These are phyloP conservation scores for Cryptocephalus primarius DNA, from an alignment of 2,888 invertebrate species.

Conservation along the genomic window DNA sequence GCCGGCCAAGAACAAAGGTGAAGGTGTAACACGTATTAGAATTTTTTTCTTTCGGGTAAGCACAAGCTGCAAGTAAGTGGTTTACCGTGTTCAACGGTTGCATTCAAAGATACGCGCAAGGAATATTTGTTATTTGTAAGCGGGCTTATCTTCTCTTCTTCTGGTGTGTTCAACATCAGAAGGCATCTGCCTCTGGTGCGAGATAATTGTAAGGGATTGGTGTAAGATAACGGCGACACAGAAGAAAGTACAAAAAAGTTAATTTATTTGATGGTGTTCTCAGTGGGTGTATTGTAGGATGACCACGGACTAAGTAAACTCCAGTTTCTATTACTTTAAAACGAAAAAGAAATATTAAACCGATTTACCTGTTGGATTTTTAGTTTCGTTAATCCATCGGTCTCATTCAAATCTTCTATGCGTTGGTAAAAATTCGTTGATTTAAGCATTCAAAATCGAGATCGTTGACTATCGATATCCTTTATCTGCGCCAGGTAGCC, in stretches of 20 bases:
- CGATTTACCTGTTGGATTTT: no score
- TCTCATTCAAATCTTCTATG: no score
- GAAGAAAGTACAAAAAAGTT: background rate
- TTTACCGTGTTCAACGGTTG: constrained; percentile 16
- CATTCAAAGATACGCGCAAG: constrained; percentile 11
- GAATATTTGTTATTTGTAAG: constrained; percentile 12
- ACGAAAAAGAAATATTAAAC: no score
- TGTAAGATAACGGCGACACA: background rate
- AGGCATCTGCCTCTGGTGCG: constrained; percentile 3
- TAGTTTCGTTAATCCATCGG: no score
- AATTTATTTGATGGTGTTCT: no score
- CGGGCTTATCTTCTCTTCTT: constrained; percentile 9
- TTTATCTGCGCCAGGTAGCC: no score
- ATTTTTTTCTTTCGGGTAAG: constrained; percentile 7
- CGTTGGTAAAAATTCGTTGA: no score
- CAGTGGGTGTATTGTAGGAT: no score
- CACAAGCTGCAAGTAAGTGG: constrained; percentile 11
- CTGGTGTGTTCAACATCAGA: constrained; percentile 2
- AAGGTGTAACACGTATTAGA: constrained; percentile 12
- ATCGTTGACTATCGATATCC: no score
- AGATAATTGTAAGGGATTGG: constrained; percentile 2
- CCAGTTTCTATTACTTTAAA: no score
- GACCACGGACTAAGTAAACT: no score
- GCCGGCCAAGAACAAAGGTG: constrained; percentile 13
- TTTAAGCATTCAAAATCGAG: no score